phyloP scores from a whole-genome alignment of 1,140 invertebrate genomes.

The Manduca sexta region DNA sequence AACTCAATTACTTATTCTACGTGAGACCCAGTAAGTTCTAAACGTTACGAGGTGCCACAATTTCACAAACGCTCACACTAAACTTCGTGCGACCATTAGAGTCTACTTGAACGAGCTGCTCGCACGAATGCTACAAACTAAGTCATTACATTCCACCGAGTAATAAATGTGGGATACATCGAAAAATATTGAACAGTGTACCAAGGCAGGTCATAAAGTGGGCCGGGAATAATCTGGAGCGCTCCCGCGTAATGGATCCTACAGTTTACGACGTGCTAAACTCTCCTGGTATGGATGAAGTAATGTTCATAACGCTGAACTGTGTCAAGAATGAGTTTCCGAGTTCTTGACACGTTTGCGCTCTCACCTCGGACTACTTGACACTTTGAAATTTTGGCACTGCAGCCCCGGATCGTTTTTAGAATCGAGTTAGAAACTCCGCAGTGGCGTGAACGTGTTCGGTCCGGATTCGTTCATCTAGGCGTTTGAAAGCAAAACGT shows the following conservation, averaged over 20 bases:
- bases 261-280: conserved; percentile 40
- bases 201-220: conserved; percentile 20
- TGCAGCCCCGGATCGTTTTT: background rate
- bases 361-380: conserved; percentile 22
- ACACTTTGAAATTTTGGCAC: conserved; percentile 18
- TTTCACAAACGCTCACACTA: conserved; percentile 12
- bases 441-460: conserved; percentile 6
- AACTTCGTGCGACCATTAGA: conserved; percentile 6
- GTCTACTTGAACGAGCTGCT: conserved; percentile 19
- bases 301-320: conserved; percentile 36
- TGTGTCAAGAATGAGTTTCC: conserved; percentile 32
- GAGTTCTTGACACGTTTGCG: conserved; percentile 26
- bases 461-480: conserved; percentile 2
- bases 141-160: conserved; percentile 10
- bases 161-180: conserved; percentile 15
- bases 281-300: conserved; percentile 26
- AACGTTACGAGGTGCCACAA: conserved; percentile 26
- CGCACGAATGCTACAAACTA: conserved; percentile 20
- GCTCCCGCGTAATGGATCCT: conserved; percentile 29
- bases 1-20: too few relatives aligned
- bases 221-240: conserved; percentile 21
- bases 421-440: background rate
- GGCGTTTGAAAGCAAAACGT: conserved; percentile 25
- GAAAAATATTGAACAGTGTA: conserved; percentile 17
- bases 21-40: conserved; percentile 16